Percentiles rank a stretch among this genome's conserved stretches.
phyloP scores from a whole-genome alignment of 1,140 invertebrate genomes.

The Dreissena rostriformis region DNA sequence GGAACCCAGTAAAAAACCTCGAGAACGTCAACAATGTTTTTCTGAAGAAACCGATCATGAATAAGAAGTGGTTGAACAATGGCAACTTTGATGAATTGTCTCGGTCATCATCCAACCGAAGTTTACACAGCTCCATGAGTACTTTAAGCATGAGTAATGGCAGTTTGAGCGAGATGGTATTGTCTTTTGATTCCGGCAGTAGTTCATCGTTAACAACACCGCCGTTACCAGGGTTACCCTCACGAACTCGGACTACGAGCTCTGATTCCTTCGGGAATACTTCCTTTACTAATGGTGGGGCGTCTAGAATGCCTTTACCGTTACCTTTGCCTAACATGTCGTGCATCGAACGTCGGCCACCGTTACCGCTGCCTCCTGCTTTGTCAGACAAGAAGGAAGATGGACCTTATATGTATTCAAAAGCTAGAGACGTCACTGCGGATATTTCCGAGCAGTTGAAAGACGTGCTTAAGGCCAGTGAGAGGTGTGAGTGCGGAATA shows the following conservation, averaged over 20 bases:
- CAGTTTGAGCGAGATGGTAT: neutral
- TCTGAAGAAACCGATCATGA: slow-evolving; percentile 25
- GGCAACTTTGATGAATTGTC: neutral
- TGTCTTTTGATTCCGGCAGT: neutral
- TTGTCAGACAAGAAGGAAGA: slow-evolving; percentile 2
- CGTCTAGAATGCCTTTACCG: neutral
- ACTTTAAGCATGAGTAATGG: slow-evolving; percentile 4
- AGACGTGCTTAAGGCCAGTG: slow-evolving; percentile 29
- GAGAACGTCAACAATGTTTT: slow-evolving; percentile 50
- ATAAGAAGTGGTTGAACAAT: neutral
- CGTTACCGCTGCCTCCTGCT: slow-evolving; percentile 19
- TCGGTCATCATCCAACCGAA: neutral
- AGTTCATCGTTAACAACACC: neutral
- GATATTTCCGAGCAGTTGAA: slow-evolving; percentile 51
- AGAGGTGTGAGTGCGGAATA: slow-evolving; percentile 57
- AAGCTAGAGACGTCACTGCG: slow-evolving; percentile 28
- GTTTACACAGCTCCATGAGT: neutral
- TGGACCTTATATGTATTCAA: slow-evolving; percentile 23
- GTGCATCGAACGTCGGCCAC: slow-evolving; percentile 9
- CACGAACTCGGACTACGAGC: slow-evolving; percentile 9
- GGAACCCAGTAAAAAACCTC: slow-evolving; percentile 51
- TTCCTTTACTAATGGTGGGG: neutral
- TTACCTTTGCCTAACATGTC: neutral
- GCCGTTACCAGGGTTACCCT: slow-evolving; percentile 28
- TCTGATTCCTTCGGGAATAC: neutral